phyloP scores from a whole-genome alignment of 1,140 invertebrate genomes.

The Pseudomyrmex sp. region DNA sequence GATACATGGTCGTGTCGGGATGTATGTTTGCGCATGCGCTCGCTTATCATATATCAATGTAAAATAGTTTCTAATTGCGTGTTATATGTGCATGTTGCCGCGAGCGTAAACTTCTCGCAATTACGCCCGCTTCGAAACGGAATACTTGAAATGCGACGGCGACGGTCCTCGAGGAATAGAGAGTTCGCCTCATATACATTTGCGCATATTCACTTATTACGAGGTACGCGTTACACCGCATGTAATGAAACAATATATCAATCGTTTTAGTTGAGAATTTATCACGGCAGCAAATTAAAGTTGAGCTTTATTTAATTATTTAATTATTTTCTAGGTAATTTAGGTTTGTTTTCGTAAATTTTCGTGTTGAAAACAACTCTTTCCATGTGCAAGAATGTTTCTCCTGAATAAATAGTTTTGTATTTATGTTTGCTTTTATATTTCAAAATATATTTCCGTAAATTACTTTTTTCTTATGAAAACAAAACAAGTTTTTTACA shows the following conservation, averaged over 20 bases:
- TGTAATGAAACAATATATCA: slow-evolving; percentile 1
- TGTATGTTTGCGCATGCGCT: not conserved
- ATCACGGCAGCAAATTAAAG: not conserved
- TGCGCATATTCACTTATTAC: not conserved
- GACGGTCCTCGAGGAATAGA: slow-evolving; percentile 27
- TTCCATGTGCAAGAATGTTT: not conserved
- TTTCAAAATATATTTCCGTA: too few relatives aligned
- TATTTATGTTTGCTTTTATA: too few relatives aligned
- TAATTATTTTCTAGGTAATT: not conserved
- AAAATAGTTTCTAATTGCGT: slow-evolving; percentile 41
- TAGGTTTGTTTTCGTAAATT: not conserved
- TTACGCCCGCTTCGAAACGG: not conserved
- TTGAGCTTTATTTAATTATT: slow-evolving; percentile 12
- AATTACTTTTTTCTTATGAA: too few relatives aligned
- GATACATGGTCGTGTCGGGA: too few relatives aligned
- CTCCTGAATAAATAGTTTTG: too few relatives aligned
- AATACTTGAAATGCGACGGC: slow-evolving; percentile 29
- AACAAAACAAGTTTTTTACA: too few relatives aligned
- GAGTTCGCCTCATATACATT: slow-evolving; percentile 4
- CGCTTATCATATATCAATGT: slow-evolving; percentile 11
- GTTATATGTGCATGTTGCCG: not conserved
- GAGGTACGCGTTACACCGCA: not conserved
- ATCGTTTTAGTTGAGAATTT: not conserved
- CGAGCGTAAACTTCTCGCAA: slow-evolving; percentile 26
- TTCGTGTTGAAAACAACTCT: not conserved